Percentiles rank a stretch among this genome's conserved stretches.
Conservation (phyloP, 2,797 vertebrate genomes). For the Neopelma chrysocephalum region DNA sequence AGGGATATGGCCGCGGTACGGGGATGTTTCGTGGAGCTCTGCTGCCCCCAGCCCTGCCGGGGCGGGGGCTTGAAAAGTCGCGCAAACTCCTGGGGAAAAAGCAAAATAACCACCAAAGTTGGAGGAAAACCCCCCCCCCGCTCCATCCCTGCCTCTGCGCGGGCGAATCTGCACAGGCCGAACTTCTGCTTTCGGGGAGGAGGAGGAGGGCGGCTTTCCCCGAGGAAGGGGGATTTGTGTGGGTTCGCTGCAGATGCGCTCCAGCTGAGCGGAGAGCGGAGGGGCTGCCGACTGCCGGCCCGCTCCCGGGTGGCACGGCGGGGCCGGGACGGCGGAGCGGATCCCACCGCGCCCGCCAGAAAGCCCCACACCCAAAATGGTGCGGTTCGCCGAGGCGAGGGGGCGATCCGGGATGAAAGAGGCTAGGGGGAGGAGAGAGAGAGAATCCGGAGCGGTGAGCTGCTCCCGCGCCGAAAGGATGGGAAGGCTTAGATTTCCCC, state of each 20-base stretch:
- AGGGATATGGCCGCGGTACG: neutral
- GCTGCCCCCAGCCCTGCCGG: neutral
- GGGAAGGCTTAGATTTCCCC: neutral
- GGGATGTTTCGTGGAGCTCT: neutral
- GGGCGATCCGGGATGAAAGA: neutral
- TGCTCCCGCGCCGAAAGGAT: neutral
- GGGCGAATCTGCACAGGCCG: neutral
- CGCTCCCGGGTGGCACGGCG: neutral
- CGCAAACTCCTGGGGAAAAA: neutral
- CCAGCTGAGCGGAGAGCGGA: constrained; percentile 2
- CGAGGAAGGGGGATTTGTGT: neutral
- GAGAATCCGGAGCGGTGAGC: neutral
- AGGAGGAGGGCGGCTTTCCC: neutral
- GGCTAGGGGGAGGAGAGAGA: constrained; percentile 10
- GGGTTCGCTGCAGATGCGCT: constrained; percentile 54
- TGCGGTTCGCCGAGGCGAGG: constrained; percentile 68
- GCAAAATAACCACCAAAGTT: neutral
- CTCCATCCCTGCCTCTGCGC: neutral
- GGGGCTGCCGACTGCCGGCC: neutral
- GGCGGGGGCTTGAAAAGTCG: neutral
- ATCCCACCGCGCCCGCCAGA: constrained; percentile 60
- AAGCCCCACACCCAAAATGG: constrained; percentile 78
- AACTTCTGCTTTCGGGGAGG: neutral
- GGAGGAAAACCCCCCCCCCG: neutral
- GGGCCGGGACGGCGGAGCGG: neutral